Percentiles rank a stretch among this genome's conserved stretches.
Conservation (phyloP, 1,140 invertebrate genomes). For the Anastrepha ludens region DNA sequence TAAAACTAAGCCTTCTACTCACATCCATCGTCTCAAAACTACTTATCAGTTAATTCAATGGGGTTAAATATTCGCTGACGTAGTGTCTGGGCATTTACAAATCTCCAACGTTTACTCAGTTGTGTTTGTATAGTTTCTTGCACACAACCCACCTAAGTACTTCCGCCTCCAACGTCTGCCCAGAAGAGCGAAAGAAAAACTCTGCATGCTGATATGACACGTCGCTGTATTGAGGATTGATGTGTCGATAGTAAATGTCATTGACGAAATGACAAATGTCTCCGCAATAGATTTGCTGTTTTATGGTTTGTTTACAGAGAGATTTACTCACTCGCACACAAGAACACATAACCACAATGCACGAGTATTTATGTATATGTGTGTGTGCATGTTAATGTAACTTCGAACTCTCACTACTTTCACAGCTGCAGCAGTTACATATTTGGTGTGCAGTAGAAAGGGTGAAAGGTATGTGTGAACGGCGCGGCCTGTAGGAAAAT, state of each 20-base stretch:
- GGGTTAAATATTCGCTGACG: neutral
- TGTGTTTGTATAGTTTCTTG: constrained; percentile 43
- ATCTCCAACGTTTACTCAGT: constrained; percentile 18
- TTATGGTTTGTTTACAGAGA: constrained; percentile 30
- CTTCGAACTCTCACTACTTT: constrained; percentile 13
- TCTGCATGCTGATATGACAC: neutral
- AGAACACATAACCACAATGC: neutral
- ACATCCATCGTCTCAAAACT: too few species aligned
- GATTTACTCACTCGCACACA: neutral
- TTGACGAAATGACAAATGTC: constrained; percentile 59
- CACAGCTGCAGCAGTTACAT: constrained; percentile 22
- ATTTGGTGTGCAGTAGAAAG: neutral
- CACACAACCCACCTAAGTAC: neutral
- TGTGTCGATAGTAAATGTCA: constrained; percentile 57
- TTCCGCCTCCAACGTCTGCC: neutral
- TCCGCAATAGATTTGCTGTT: constrained; percentile 49
- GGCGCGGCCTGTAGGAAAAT: neutral
- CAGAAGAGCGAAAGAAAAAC: neutral
- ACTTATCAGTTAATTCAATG: neutral
- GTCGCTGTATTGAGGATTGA: constrained; percentile 9
- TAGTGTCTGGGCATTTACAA: neutral
- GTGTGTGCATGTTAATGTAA: neutral
- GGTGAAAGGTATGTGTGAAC: neutral
- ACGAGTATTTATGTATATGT: neutral
- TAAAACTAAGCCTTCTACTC: too few species aligned